Evolutionary conservation across 1,140 invertebrate genomes (phyloP), one percentile per base, ranked within the genome.

Genomic region (Pinna nobilis): DNA sequence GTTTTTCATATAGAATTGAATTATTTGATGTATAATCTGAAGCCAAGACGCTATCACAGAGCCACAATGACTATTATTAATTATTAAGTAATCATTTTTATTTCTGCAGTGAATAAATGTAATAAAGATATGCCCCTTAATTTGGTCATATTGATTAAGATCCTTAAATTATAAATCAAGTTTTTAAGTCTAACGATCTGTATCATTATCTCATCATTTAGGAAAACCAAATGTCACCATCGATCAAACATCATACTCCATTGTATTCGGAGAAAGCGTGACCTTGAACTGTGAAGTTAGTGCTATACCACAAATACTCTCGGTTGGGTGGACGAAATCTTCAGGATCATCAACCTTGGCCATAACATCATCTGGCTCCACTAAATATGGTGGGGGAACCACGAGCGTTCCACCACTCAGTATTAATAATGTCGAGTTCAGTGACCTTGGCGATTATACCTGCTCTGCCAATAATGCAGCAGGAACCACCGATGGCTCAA

Each of bases 391-490:
- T 69, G 49, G 72, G 60, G 32, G 49, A 18, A 66, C 63, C 5
- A 39, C 30, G 9, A 33, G 15, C 9, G 32, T 30, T 39, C 63
- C 63, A 25, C 47, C 61, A 25, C 30, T 72, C 15, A 59, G 49
- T 37, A 72, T 66, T 37, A 35, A 39, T 3, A 7, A n/a, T 0
- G 44, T 66, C 4, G 28, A n/a, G 3, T 37, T 53, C 7, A 32
- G 32, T 47, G 72, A 74, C 44, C 44, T 59, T 11, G 72, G 72
- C n/a, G 53, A 33, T 41, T 74, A 68, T 23, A 32, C 55, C 28
- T 74, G 72, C 30, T 32, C 35, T 25, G 72, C 65, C 0, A 74
- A 64, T 23, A 74, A 74, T 53, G 47, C 35, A 18, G 69, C 60
- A 28, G 69, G 69, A 41, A 71, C 69, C 9, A 44, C 39, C n/a